Conservation (phyloP, 2,797 vertebrate genomes). For the Lepus oiostolus region DNA sequence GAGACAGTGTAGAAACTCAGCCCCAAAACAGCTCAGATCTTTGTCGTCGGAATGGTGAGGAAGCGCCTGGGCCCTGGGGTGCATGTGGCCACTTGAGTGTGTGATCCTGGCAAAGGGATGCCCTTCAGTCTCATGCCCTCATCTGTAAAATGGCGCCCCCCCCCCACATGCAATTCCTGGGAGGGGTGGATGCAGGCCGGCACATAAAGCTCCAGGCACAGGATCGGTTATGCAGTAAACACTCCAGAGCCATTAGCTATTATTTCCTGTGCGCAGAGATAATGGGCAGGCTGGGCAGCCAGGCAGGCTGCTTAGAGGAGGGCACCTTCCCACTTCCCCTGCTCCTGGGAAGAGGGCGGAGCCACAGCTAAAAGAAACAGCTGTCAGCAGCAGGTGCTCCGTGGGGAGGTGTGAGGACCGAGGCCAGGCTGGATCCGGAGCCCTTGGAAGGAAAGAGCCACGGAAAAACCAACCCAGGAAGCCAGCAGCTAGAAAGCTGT, state of each 20-base stretch:
- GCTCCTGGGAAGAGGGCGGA: conserved; percentile 11
- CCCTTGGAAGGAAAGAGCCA: conserved; percentile 44
- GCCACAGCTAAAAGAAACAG: neutral
- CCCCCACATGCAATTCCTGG: neutral
- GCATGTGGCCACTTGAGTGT: neutral
- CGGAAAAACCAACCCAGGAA: conserved; percentile 74
- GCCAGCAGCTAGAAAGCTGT: conserved; percentile 74
- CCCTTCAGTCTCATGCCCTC: neutral
- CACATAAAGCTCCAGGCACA: neutral
- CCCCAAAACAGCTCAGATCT: neutral
- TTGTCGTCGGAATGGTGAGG: neutral
- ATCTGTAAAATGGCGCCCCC: neutral
- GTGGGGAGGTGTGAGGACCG: conserved; percentile 2
- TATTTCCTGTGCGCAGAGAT: neutral
- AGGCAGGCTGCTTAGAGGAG: neutral
- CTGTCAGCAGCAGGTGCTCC: conserved; percentile 54
- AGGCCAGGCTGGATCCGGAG: conserved; percentile 30
- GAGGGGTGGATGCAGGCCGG: neutral
- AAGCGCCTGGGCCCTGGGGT: neutral
- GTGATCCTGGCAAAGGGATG: neutral
- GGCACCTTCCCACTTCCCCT: neutral
- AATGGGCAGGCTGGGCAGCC: neutral
- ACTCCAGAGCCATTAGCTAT: neutral
- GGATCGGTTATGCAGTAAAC: conserved; percentile 2
- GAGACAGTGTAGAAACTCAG: neutral